These are phyloP conservation scores for Ellobium chinense DNA, from an alignment of 2,888 invertebrate species.

Conservation along the genomic window DNA sequence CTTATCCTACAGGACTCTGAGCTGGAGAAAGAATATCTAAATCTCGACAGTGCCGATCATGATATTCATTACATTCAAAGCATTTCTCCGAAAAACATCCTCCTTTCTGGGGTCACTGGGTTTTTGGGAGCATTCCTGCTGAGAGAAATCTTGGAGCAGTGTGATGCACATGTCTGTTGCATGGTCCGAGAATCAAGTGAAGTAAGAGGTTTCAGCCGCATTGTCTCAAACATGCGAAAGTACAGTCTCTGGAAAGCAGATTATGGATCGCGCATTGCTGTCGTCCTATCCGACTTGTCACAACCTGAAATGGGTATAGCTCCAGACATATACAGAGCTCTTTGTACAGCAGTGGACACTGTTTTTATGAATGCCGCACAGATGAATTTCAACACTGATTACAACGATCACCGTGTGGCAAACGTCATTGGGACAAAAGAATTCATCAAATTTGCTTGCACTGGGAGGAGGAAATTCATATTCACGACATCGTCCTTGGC, in stretches of 20 bases:
- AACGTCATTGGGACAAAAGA: constrained; percentile 62
- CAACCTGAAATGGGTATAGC: constrained; percentile 60
- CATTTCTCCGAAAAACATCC: constrained; percentile 47
- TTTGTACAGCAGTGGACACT: constrained; percentile 58
- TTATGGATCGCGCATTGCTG: constrained; percentile 55
- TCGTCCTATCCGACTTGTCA: constrained; percentile 62
- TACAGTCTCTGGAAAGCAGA: constrained; percentile 62
- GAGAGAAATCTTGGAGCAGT: constrained; percentile 59
- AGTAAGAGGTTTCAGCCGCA: constrained; percentile 57
- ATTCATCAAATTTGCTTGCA: constrained; percentile 61
- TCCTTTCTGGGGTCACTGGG: constrained; percentile 63
- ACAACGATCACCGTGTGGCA: constrained; percentile 59
- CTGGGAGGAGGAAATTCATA: constrained; percentile 60
- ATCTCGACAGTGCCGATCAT: background rate
- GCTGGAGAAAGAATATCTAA: constrained; percentile 1
- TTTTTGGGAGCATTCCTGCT: constrained; percentile 63
- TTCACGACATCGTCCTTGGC: constrained; percentile 62
- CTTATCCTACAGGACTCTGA: constrained; percentile 56
- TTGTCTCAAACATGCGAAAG: constrained; percentile 60
- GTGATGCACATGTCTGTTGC: constrained; percentile 59
- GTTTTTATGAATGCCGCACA: constrained; percentile 64
- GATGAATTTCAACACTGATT: constrained; percentile 64
- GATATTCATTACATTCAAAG: too few relatives aligned
- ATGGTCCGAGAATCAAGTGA: constrained; percentile 64
- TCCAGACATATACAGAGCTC: constrained; percentile 57